phyloP scores from a whole-genome alignment of 2,888 invertebrate species.

The Tuta absoluta region DNA sequence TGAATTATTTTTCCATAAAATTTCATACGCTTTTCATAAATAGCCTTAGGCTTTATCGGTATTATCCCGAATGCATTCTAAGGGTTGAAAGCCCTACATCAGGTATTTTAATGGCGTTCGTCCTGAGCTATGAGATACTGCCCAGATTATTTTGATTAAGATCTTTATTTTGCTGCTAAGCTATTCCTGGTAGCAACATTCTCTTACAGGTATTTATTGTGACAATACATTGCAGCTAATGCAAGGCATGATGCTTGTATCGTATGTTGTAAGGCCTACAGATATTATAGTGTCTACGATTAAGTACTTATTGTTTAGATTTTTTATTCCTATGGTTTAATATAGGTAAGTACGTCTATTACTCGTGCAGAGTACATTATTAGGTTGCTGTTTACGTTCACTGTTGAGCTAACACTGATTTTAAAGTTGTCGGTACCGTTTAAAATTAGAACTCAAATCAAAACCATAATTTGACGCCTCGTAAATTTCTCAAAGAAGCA shows the following conservation, averaged over 20 bases:
- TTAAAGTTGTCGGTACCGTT: not conserved
- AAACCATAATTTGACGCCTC: not conserved
- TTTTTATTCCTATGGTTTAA: no score
- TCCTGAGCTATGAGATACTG: slow-evolving; percentile 35
- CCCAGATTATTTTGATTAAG: slow-evolving; percentile 25
- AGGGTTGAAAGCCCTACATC: not conserved
- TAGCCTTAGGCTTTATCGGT: no score
- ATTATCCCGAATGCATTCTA: not conserved
- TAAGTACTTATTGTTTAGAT: not conserved
- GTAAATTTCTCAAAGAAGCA: not conserved
- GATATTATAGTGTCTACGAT: not conserved
- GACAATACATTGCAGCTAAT: not conserved
- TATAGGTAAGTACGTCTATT: no score
- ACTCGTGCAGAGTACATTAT: no score
- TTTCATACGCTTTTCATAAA: no score
- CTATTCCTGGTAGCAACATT: slow-evolving; percentile 22
- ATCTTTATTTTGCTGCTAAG: slow-evolving; percentile 24
- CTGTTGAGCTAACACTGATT: no score
- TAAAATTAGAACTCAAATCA: not conserved
- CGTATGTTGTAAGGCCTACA: not conserved
- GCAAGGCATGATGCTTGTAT: not conserved
- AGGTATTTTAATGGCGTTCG: slow-evolving; percentile 59
- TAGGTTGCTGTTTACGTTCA: no score
- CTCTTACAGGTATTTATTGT: slow-evolving; percentile 10
- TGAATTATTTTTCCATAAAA: no score